Evolutionary conservation across 1,140 invertebrate species (phyloP).

Genomic region (Fragariocoptes setiger): DNA sequence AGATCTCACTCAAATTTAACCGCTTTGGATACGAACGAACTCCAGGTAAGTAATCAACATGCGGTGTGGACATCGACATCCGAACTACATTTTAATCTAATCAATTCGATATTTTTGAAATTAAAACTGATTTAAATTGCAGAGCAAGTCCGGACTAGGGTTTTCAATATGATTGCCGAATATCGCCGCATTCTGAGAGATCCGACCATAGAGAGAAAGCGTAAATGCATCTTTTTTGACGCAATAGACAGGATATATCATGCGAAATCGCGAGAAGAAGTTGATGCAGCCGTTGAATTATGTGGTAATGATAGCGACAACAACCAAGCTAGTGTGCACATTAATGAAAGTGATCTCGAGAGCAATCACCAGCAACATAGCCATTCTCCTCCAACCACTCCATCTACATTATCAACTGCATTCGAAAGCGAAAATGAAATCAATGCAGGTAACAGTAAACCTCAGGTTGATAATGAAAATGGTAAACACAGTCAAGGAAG

Average conservation of each 20-base stretch:
- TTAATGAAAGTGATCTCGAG: too few species aligned
- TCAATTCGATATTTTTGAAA: neutral
- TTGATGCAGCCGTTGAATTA: too few species aligned
- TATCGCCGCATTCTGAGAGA: conserved; percentile 9
- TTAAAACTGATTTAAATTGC: neutral
- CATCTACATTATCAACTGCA: too few species aligned
- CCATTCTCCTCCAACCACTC: too few species aligned
- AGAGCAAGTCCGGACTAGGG: conserved; percentile 10
- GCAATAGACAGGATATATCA: conserved; percentile 9
- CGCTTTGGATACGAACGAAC: conserved; percentile 9
- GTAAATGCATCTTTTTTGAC: conserved; percentile 11
- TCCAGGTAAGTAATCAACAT: conserved; percentile 6
- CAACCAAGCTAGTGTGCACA: too few species aligned
- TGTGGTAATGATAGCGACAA: too few species aligned
- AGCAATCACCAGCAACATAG: too few species aligned
- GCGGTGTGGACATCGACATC: too few species aligned
- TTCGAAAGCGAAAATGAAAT: too few species aligned
- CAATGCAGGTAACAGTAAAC: too few species aligned
- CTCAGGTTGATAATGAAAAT: too few species aligned
- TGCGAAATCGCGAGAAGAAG: conserved; percentile 7
- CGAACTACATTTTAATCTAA: neutral
- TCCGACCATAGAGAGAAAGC: conserved; percentile 8
- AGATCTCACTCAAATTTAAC: conserved; percentile 8
- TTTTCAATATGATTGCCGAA: conserved; percentile 11
- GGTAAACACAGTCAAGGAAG: too few species aligned